Conservation (phyloP, 2,113 vertebrate species). For the Perca flavescens region DNA sequence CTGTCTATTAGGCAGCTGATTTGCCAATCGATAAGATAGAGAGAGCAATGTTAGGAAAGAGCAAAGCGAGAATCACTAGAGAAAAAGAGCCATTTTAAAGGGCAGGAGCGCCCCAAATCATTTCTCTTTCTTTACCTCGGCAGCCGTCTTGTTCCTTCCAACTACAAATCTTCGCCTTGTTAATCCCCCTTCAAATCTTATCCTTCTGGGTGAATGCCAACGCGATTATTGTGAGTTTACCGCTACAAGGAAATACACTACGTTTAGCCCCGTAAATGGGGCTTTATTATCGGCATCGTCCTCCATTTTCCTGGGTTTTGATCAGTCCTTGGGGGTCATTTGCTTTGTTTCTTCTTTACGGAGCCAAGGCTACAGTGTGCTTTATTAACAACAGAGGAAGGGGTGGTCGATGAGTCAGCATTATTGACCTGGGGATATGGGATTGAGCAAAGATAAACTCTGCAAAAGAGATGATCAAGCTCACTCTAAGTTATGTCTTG, state of each 20-base stretch:
- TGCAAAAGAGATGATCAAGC: constrained; percentile 70
- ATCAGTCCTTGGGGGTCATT: constrained; percentile 51
- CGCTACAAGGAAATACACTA: constrained; percentile 12
- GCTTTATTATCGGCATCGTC: constrained; percentile 27
- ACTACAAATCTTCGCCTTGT: constrained; percentile 59
- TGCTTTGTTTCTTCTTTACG: constrained; percentile 51
- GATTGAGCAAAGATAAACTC: constrained; percentile 70
- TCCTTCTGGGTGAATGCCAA: constrained; percentile 55
- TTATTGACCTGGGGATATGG: constrained; percentile 72
- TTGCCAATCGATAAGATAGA: constrained; percentile 68
- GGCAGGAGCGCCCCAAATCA: constrained; percentile 45
- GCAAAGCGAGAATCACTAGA: constrained; percentile 32
- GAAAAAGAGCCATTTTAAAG: constrained; percentile 55
- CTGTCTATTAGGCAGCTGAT: constrained; percentile 71
- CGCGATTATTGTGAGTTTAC: constrained; percentile 32
- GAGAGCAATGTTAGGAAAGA: constrained; percentile 59
- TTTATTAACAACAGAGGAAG: constrained; percentile 64
- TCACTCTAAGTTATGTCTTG: constrained; percentile 65
- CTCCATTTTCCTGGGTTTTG: background rate
- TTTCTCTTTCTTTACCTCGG: constrained; percentile 38
- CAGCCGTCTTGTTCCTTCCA: constrained; percentile 36
- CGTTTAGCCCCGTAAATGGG: constrained; percentile 8
- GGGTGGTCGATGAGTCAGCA: constrained; percentile 69
- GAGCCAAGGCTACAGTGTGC: constrained; percentile 46
- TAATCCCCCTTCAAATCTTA: constrained; percentile 58